phyloP scores from a whole-genome alignment of 1,140 invertebrate genomes.

The Macrocentrus cingulum region DNA sequence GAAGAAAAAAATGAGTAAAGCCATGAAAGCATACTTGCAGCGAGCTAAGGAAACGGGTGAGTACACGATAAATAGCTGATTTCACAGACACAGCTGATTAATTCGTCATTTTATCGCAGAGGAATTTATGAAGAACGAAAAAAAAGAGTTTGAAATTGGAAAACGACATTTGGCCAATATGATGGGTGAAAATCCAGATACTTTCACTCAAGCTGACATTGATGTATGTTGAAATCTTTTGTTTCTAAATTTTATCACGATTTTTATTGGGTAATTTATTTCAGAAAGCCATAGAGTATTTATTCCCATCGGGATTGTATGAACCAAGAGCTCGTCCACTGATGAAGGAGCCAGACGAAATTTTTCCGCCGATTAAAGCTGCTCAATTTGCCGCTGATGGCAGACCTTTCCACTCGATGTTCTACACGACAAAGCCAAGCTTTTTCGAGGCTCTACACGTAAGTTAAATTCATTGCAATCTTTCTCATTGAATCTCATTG shows the following conservation, averaged over 20 bases:
- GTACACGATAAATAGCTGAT: not conserved
- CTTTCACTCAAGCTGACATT: conserved; percentile 84
- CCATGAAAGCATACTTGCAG: conserved; percentile 86
- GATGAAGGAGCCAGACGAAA: conserved; percentile 82
- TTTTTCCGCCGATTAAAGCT: conserved; percentile 82
- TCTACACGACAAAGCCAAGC: conserved; percentile 85
- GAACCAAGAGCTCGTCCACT: conserved; percentile 79
- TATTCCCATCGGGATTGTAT: conserved; percentile 89
- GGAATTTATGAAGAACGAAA: conserved; percentile 82
- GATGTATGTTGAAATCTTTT: conserved; percentile 64
- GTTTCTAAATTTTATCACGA: conserved; percentile 4
- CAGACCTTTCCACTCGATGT: conserved; percentile 83
- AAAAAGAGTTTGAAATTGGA: conserved; percentile 84
- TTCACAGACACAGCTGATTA: not conserved
- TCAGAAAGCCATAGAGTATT: conserved; percentile 84
- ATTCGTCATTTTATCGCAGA: conserved; percentile 58
- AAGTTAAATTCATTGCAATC: conserved; percentile 37
- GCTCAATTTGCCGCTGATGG: conserved; percentile 89
- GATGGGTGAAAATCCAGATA: conserved; percentile 91
- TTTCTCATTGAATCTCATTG: conserved; percentile 6
- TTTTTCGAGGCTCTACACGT: conserved; percentile 84
- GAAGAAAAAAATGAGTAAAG: conserved; percentile 71
- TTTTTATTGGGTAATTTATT: conserved; percentile 36
- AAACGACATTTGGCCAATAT: conserved; percentile 96
- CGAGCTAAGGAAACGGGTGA: conserved; percentile 74